Conservation (phyloP, 2,113 vertebrate species). For the Ciconia maguari region DNA sequence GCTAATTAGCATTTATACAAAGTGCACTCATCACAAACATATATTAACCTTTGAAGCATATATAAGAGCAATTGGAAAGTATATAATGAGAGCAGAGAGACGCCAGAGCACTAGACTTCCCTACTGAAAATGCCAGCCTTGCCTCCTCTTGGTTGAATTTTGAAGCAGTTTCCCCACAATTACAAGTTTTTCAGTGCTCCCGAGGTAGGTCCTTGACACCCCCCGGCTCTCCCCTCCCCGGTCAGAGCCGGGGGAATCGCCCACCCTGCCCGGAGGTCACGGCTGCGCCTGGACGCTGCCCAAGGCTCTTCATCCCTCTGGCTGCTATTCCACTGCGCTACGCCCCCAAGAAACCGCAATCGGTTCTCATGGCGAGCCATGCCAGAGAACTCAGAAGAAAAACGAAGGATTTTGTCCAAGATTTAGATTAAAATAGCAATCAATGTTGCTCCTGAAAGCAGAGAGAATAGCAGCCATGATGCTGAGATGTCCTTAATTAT, state of each 20-base stretch:
- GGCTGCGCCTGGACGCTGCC: not conserved
- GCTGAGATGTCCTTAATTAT: constrained; percentile 3
- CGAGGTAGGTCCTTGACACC: not conserved
- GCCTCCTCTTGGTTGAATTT: not conserved
- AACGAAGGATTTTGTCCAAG: not conserved
- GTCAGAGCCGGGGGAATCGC: rapidly evolving
- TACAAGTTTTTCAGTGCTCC: not conserved
- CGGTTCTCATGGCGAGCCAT: not conserved
- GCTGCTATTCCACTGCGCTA: not conserved
- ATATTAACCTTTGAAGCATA: constrained; percentile 58
- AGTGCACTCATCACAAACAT: constrained; percentile 53
- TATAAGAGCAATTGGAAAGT: constrained; percentile 22
- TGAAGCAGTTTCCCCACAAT: not conserved
- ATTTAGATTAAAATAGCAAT: constrained; percentile 33
- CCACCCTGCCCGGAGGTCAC: not conserved
- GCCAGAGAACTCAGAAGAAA: not conserved
- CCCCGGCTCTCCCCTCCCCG: not conserved
- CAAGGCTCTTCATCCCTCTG: not conserved
- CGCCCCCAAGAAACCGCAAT: not conserved
- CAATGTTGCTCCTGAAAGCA: not conserved
- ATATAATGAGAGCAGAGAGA: constrained; percentile 9
- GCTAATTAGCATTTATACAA: constrained; percentile 52
- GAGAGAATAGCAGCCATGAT: not conserved
- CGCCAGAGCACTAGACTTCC: not conserved
- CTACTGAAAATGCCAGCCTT: not conserved